phyloP scores from a whole-genome alignment of 2,888 invertebrate species.

The Smittia aterrima region DNA sequence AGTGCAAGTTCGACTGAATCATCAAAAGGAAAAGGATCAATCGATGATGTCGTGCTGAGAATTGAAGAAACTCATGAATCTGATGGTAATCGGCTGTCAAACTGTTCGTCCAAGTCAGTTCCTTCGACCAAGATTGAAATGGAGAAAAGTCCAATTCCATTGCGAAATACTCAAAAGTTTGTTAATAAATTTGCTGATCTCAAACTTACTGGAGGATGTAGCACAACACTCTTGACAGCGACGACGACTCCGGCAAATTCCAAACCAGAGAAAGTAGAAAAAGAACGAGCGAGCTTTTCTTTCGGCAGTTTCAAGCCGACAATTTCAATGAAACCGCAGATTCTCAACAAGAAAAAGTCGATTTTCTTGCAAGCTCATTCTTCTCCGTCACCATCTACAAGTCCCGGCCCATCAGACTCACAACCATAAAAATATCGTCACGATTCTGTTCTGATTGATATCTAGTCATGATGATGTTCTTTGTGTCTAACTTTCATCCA shows the following conservation, averaged over 20 bases:
- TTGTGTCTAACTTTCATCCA: no score
- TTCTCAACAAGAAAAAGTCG: conserved; percentile 61
- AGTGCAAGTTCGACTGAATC: background rate
- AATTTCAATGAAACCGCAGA: conserved; percentile 76
- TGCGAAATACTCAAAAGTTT: conserved; percentile 62
- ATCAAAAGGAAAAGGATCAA: conserved; percentile 19
- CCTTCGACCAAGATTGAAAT: conserved; percentile 44
- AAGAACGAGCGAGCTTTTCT: conserved; percentile 48
- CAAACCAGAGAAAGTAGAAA: conserved; percentile 46
- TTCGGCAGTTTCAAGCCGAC: conserved; percentile 63
- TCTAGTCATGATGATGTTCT: background rate
- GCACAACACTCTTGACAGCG: conserved; percentile 46
- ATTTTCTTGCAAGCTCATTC: conserved; percentile 38
- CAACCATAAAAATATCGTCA: background rate
- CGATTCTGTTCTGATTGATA: background rate
- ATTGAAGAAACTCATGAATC: conserved; percentile 45
- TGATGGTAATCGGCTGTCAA: conserved; percentile 43
- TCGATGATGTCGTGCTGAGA: conserved; percentile 41
- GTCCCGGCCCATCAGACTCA: background rate
- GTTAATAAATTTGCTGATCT: conserved; percentile 65
- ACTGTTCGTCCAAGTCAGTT: background rate
- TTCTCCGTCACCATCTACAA: conserved; percentile 10
- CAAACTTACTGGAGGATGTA: conserved; percentile 61
- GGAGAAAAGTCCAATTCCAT: conserved; percentile 57
- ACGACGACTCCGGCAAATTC: conserved; percentile 44